These are phyloP conservation scores for Watsonalla binaria DNA, from an alignment of 2,888 invertebrate species.

Conservation along the genomic window DNA sequence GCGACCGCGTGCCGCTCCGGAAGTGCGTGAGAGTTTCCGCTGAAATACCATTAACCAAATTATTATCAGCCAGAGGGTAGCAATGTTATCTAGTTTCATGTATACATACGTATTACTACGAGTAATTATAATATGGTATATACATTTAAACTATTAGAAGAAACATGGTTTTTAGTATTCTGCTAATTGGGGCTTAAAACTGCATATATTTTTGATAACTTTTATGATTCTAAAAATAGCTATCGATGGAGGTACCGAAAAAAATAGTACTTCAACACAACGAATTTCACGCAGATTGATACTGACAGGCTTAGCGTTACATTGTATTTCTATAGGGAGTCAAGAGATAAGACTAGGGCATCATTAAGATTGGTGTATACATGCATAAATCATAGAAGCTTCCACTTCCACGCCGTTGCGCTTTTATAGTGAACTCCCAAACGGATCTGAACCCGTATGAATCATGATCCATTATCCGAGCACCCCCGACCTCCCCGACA, in stretches of 20 bases:
- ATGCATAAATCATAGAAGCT: background rate
- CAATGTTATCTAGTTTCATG: conserved; percentile 2
- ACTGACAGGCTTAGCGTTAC: too few relatives aligned
- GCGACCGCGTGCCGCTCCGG: conserved; percentile 43
- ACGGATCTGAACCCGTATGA: background rate
- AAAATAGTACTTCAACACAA: too few relatives aligned
- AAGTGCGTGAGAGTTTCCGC: conserved; percentile 38
- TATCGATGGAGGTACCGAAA: too few relatives aligned
- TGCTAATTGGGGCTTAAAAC: too few relatives aligned
- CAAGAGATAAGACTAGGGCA: background rate
- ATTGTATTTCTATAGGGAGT: too few relatives aligned
- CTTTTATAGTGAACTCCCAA: background rate
- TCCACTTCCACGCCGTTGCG: background rate
- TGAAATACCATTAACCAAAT: conserved; percentile 19
- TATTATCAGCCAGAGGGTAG: background rate
- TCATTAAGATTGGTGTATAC: conserved; percentile 1
- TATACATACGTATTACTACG: conserved; percentile 4
- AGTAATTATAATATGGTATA: background rate
- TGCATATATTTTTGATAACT: too few relatives aligned
- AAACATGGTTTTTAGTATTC: too few relatives aligned
- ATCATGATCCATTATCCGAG: background rate
- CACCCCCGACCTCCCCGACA: conserved; percentile 32
- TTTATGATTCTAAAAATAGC: too few relatives aligned
- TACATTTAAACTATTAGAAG: too few relatives aligned
- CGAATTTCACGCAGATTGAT: too few relatives aligned